Base-by-base conservation (phyloP, 2,888 invertebrate species). In the Pilophorus perplexus region DNA sequence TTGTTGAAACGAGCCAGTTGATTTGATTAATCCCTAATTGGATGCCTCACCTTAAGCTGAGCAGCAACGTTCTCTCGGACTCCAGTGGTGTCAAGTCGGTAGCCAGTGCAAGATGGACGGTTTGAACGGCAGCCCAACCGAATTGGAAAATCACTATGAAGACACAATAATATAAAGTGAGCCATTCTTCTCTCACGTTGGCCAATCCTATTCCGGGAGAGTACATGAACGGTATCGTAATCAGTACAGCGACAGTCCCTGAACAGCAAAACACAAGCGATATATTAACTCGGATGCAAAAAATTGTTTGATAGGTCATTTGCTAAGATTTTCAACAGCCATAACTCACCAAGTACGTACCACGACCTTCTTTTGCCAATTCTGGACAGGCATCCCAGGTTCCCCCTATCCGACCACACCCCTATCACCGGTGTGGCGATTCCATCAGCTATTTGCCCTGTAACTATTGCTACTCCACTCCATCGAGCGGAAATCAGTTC, bases 91-190 rank as follows among this genome's bases (percentile, higher is more conserved):
- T 84, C 66, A 93, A 82, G 59, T 86, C 84, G 1, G 95, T 93
- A 73, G 95, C 93, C 77, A 96, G 85, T 0, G 95, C 87, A 64
- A 96, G 81, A 78, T 96, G 96, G 1, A 93, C 89, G 73, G 96
- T 93, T 80, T 96, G 95, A 1, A 90, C 90, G 5, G 90, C 81
- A 0, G 96, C 94, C 95, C 95, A 96, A 10, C 95, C 95, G 71
- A 90, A 87, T 80, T 96, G 95, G 78, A 93, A 93, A 74, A 94
- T 85, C 48, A 86, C 77, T 59, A 90, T 87, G 75, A 90, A 90
- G 59, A 86, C 81, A 23, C 85, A 82, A 77, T 85, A 90, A 76
- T 90, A 90, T 72, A 86, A 80, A 75, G 90, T 79, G 77, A 88
- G 84, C 20, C 87, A 85, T 83, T 84, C 84, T 73, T 84, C 81